These are phyloP conservation scores for Ametastegia equiseti DNA, from an alignment of 2,888 invertebrate genomes.

Conservation along the genomic window DNA sequence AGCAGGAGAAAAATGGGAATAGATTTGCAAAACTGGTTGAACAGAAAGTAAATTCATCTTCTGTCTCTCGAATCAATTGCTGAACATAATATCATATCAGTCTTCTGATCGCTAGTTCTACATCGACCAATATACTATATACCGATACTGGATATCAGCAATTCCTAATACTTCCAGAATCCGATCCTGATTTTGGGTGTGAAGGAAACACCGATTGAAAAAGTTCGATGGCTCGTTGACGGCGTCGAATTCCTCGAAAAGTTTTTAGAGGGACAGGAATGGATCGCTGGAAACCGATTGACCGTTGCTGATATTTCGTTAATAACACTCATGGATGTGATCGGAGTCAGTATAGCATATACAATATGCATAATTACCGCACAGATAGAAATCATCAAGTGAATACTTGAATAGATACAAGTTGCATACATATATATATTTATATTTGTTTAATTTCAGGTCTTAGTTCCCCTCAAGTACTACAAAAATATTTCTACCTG, in stretches of 20 bases:
- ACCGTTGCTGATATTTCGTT: constrained; percentile 13
- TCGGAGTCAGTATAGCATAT: not conserved
- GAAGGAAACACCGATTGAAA: not conserved
- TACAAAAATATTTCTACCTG: constrained; percentile 8
- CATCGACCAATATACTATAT: not conserved
- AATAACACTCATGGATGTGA: not conserved
- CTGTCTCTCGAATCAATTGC: no score
- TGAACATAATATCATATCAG: no score
- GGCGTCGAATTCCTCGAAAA: not conserved
- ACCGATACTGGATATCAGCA: not conserved
- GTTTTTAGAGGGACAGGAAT: constrained; percentile 9
- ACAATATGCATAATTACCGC: not conserved
- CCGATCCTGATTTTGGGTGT: not conserved
- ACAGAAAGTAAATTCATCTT: no score
- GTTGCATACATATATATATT: not conserved
- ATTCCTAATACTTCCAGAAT: not conserved
- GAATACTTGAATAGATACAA: not conserved
- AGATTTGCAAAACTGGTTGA: no score
- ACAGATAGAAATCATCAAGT: not conserved
- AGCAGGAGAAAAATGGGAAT: no score
- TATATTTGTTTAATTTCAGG: not conserved
- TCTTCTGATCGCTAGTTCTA: no score
- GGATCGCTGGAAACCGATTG: constrained; percentile 28
- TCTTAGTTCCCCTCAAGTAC: not conserved
- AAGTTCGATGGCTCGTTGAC: not conserved